phyloP scores from a whole-genome alignment of 2,888 invertebrate species.

The Melieria picta region DNA sequence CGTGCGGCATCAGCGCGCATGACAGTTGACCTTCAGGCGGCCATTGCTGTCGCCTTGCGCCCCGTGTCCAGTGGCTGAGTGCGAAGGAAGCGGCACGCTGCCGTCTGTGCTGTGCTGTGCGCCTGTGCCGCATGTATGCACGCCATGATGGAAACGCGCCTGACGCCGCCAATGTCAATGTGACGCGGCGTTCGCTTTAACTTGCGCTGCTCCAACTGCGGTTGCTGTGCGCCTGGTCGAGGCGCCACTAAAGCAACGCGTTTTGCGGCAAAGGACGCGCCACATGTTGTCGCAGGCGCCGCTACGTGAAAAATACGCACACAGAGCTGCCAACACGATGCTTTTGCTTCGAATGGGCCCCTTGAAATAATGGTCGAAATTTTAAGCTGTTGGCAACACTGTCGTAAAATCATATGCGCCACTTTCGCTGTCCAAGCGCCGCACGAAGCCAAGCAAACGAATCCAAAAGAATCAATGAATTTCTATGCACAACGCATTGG shows the following conservation, averaged over 20 bases:
- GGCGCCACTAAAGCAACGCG: conserved; percentile 52
- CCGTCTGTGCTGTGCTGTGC: not conserved
- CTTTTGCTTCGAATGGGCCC: too few species aligned
- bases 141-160: conserved; percentile 12
- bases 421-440: too few species aligned
- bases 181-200: too few species aligned
- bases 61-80: too few species aligned
- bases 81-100: not conserved
- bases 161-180: not conserved
- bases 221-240: conserved; percentile 53
- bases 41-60: too few species aligned
- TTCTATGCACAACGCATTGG: conserved; percentile 27
- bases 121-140: conserved; percentile 10
- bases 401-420: too few species aligned
- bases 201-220: not conserved
- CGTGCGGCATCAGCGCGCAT: conserved; percentile 49
- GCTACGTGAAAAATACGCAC: too few species aligned
- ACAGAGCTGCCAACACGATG: too few species aligned
- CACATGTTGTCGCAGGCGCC: too few species aligned
- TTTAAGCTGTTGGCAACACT: too few species aligned
- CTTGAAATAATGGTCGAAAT: too few species aligned
- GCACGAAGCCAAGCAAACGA: not conserved
- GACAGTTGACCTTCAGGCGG: conserved; percentile 57
- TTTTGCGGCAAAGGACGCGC: too few species aligned
- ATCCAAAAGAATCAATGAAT: conserved; percentile 37